Evolutionary conservation across 2,797 vertebrate genomes (phyloP), one percentile per base, ranked within the genome.

Genomic region (Hippopotamyrus pictus): DNA sequence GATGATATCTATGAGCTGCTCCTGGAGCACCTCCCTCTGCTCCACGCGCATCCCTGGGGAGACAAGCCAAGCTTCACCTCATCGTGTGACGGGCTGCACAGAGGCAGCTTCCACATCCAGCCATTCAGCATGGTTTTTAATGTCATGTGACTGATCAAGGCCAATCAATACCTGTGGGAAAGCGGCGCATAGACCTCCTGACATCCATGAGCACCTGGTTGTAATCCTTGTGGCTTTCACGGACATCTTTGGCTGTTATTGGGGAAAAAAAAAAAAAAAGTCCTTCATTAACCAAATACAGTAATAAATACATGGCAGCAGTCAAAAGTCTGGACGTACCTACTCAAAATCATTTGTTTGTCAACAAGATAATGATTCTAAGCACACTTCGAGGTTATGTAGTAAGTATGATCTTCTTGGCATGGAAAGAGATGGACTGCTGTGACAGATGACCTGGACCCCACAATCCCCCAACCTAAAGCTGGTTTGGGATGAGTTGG

Each of bases 131-230:
- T 19, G 17, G 17, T 3, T 41, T 41, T 44, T 41, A n/a, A 51
- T 0, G 0, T 50, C n/a, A 22, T 25, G 44, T 51, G 82, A 25
- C 46, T 51, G 4, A 22, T 84, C n/a, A 12, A 50, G 46, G 14
- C 44, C 22, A 50, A 50, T 48, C 82, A 9, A 19, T 17, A 97
- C 97, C 95, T 95, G 93, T 94, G 0, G 97, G 97, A 86, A 97
- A 97, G n/a, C 97, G 94, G 85, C 96, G 95, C 92, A 96, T 93
- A 12, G 97, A 97, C 87, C 97, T 95, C 12, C 92, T 93, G 88
- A 97, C 97, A 89, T 97, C 97, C 88, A 97, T 92, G 48, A 96
- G 91, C 73, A 97, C 96, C 92, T 97, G 97, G 92, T 95, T 96
- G 91, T 93, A 96, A 93, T 97, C 97, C 88, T 95, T 96, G 92